phyloP scores from a whole-genome alignment of 2,888 invertebrate species.

The Stenchaetothrips biformis region DNA sequence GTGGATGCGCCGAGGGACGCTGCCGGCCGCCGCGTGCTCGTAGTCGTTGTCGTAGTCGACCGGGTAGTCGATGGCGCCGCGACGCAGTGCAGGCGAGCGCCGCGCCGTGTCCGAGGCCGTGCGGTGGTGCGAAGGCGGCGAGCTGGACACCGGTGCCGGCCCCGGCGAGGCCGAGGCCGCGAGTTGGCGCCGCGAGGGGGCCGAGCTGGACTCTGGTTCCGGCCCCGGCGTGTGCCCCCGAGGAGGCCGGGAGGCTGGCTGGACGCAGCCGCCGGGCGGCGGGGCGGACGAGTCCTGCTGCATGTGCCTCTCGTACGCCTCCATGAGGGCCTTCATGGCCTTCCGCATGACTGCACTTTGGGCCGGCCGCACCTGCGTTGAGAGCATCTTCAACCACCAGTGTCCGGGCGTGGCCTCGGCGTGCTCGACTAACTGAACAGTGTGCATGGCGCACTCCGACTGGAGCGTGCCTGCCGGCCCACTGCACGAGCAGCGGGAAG shows the following conservation, averaged over 20 bases:
- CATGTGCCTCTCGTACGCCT: constrained; percentile 17
- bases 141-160: too few relatives aligned
- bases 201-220: too few relatives aligned
- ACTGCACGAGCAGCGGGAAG: too few relatives aligned
- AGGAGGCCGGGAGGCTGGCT: not conserved
- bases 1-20: not conserved
- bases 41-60: constrained; percentile 6
- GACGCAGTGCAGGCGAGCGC: not conserved
- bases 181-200: too few relatives aligned
- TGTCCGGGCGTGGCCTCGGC: too few relatives aligned
- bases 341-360: not conserved
- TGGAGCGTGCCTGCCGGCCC: too few relatives aligned
- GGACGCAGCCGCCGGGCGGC: not conserved
- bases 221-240: not conserved
- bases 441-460: too few relatives aligned
- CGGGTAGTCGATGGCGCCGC: not conserved
- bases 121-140: too few relatives aligned
- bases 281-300: not conserved
- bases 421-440: too few relatives aligned
- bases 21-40: not conserved
- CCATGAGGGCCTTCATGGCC: constrained; percentile 2
- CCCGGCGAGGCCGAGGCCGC: too few relatives aligned
- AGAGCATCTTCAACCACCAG: too few relatives aligned
- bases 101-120: too few relatives aligned
- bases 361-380: not conserved